A percentile compares a stretch with the other conserved stretches of the same genome.
phyloP scores from a whole-genome alignment of 2,113 vertebrate species.

The Panthera leo region DNA sequence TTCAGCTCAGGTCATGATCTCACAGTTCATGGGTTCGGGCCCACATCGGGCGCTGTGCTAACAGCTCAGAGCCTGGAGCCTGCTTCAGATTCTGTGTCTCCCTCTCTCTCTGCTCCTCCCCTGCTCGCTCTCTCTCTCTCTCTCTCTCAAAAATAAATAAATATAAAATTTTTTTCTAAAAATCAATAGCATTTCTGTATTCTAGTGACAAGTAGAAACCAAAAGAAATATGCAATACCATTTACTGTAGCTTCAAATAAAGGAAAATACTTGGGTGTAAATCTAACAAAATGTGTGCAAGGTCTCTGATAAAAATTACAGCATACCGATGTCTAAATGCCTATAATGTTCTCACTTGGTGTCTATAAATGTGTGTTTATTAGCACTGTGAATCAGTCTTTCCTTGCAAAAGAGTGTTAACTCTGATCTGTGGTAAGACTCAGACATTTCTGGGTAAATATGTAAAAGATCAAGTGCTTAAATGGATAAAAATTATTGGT shows the following conservation, averaged over 20 bases:
- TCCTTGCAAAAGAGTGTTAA: neutral
- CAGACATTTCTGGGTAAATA: conserved; percentile 52
- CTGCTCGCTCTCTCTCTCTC: no score
- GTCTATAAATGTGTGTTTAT: neutral
- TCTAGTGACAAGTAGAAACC: neutral
- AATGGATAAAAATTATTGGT: conserved; percentile 21
- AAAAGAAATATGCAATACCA: neutral
- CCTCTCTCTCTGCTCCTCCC: no score
- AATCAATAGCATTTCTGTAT: neutral
- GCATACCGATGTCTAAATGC: neutral
- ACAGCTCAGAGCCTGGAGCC: no score
- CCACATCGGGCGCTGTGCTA: no score
- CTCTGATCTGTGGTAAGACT: neutral
- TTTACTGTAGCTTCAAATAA: neutral
- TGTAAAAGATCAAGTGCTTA: conserved; percentile 19
- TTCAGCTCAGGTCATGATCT: no score
- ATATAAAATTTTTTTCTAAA: rapidly evolving
- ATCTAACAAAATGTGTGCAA: neutral
- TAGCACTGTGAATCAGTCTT: neutral
- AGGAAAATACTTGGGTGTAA: neutral
- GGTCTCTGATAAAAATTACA: neutral
- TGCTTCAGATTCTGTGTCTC: no score
- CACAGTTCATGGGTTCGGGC: no score
- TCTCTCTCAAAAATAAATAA: no score
- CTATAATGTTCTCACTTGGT: neutral